Evolutionary conservation across 1,140 invertebrate genomes (phyloP), one percentile per base, ranked within the genome.

Genomic region (Macrobrachium rosenbergii): DNA sequence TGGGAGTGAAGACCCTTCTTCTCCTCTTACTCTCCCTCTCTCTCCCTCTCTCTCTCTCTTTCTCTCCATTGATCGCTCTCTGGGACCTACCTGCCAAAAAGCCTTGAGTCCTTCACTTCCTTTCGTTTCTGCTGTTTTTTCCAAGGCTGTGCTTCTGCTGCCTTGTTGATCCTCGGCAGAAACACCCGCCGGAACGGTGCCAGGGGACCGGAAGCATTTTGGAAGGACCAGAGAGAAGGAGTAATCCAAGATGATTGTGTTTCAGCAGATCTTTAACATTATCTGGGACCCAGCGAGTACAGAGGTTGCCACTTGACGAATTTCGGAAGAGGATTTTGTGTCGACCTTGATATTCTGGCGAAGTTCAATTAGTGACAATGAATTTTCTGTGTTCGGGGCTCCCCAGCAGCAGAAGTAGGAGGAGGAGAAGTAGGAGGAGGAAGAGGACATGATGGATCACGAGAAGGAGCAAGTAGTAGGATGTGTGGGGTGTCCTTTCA

Each of bases 1-100:
- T 80, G 52, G n/a, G 52, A 62, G 52, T 80, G 78, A 62, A 37
- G 58, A n/a, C 62, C 59, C 12, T n/a, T 78, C 76, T 58, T 21
- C 17, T n/a, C 23, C 69, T 72, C 69, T 17, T n/a, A 52, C 76
- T 78, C 76, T 58, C 76, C 59, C 76, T 78, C 76, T 78, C 76
- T 78, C 76, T 78, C 76, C 58, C 43, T 78, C 76, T 78, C 76
- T 78, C 76, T 78, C 76, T 78, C 76, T 78, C 76, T 78, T n/a
- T 78, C 76, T 78, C 76, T 78, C 76, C 58, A 37, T 78, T 52
- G 43, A 37, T 78, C 76, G 43, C 76, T 78, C 60, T 60, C 59
- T 58, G 17, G 23, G 21, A n/a, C 58, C 19, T 59, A 23, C 19
- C 59, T 62, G 14, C 76, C 23, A n/a, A 52, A 19, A n/a, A 23